Evolutionary conservation across 2,888 invertebrate genomes (phyloP).

Genomic region (Sphaerophoria rueppellii): DNA sequence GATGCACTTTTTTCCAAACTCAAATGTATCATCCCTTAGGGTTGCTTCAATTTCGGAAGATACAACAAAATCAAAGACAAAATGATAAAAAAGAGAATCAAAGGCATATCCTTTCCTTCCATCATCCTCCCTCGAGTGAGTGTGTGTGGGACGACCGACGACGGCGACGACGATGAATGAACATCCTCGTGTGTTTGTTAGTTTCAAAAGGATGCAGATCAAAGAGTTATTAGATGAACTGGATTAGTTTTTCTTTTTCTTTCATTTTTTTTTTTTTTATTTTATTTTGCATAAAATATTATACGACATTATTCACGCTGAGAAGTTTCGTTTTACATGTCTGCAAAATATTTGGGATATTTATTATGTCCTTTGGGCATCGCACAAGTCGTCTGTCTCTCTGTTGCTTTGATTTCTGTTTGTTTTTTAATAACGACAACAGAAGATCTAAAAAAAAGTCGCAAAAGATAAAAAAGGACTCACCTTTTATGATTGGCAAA

Average conservation of each 20-base stretch:
- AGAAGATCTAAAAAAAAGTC: neutral
- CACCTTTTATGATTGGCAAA: slow-evolving; percentile 12
- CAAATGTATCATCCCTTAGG: slow-evolving; percentile 48
- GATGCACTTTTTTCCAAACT: slow-evolving; percentile 57
- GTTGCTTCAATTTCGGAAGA: slow-evolving; percentile 37
- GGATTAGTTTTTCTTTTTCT: slow-evolving; percentile 61
- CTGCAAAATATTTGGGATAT: slow-evolving; percentile 55
- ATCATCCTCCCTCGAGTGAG: slow-evolving; percentile 37
- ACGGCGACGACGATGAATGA: neutral
- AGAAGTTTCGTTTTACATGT: slow-evolving; percentile 61
- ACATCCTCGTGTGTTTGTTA: slow-evolving; percentile 43
- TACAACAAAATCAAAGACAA: slow-evolving; percentile 36
- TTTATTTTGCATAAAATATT: slow-evolving; percentile 60
- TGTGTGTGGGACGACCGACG: slow-evolving; percentile 34
- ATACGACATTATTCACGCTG: slow-evolving; percentile 70
- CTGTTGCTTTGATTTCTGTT: slow-evolving; percentile 32
- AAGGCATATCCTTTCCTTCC: slow-evolving; percentile 42
- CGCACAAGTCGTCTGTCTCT: neutral
- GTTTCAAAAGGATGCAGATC: slow-evolving; percentile 67
- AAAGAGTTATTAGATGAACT: slow-evolving; percentile 74
- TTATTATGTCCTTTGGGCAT: slow-evolving; percentile 64
- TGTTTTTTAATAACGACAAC: slow-evolving; percentile 3
- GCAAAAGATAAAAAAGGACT: slow-evolving; percentile 1
- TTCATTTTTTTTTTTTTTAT: slow-evolving; percentile 18
- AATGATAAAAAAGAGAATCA: slow-evolving; percentile 51